Base-by-base conservation (phyloP, 2,113 vertebrate genomes). In the Gasterosteus nipponicus region DNA sequence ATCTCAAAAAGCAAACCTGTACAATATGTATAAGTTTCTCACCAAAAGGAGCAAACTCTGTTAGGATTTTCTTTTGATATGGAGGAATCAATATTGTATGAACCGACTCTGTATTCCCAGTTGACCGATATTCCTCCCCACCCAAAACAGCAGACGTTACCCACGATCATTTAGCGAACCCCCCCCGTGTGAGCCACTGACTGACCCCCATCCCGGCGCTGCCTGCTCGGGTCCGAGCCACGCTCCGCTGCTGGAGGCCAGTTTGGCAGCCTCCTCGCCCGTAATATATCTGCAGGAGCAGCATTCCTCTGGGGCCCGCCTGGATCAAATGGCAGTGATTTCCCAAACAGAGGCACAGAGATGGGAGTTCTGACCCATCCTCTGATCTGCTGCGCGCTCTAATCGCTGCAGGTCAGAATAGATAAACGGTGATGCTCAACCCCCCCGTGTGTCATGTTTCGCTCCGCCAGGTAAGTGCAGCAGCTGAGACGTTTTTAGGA, bases 311-410 rank as follows among this genome's bases (percentile, higher is more conserved):
- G 87, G 89, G 92, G 91, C 89, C 87, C 74, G 86, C 90, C 89
- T 69, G 90, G 91, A 94, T 94, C 91, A 93, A 93, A 93, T 92
- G 92, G 84, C 89, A 90, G 87, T 73, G 87, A 91, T 93, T 93
- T 91, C 82, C 86, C 90, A 83, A 89, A 87, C 82, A 89, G 88
- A 82, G 80, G 83, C 79, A 53, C 80, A 80, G 84, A 87, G 89
- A 92, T 92, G 89, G 86, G 83, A 90, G 86, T 86, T 82, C 83
- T 93, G 91, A 92, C 91, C 92, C 87, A 66, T 89, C 83, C 89
- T 93, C 89, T 93, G 92, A 93, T 93, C 90, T 90, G 83, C 87
- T 77, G 22, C 80, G 56, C 7, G 56, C 85, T 87, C 82, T 91
- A 87, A 93, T 90, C 76, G 85, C 92, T 92, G 81, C 83, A 69